These are phyloP conservation scores for Sinocyclocheilus rhinocerous DNA, from an alignment of 2,113 vertebrate genomes.

Conservation along the genomic window DNA sequence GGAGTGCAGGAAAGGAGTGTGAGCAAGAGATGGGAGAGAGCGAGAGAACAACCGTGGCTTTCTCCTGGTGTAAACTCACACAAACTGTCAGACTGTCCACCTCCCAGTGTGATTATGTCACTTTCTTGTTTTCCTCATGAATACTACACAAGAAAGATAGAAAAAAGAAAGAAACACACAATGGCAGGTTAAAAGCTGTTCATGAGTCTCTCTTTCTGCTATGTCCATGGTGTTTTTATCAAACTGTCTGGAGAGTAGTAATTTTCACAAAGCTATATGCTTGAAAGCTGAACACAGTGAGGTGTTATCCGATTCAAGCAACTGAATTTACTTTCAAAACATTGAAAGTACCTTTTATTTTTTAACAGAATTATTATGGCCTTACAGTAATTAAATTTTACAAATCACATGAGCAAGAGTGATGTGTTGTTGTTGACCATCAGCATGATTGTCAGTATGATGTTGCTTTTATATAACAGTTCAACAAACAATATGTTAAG, in stretches of 20 bases:
- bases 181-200: neutral
- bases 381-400: neutral
- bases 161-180: constrained; percentile 1
- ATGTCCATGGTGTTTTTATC: neutral
- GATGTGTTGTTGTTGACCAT: neutral
- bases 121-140: constrained; percentile 22
- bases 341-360: neutral
- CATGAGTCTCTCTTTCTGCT: neutral
- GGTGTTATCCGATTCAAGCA: neutral
- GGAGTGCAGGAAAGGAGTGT: constrained; percentile 53
- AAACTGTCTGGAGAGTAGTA: neutral
- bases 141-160: neutral
- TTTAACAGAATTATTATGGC: neutral
- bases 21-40: constrained; percentile 18
- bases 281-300: neutral
- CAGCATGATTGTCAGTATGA: neutral
- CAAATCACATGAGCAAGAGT: neutral
- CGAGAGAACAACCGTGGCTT: neutral
- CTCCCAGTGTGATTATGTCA: neutral
- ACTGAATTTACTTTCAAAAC: neutral
- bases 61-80: constrained; percentile 23
- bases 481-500: no score
- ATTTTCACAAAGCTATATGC: constrained; percentile 4
- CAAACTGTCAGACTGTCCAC: constrained; percentile 23
- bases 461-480: no score